Conservation (phyloP, 92 coral and sea anemone genomes). For the Anthopleura xanthogrammica region DNA sequence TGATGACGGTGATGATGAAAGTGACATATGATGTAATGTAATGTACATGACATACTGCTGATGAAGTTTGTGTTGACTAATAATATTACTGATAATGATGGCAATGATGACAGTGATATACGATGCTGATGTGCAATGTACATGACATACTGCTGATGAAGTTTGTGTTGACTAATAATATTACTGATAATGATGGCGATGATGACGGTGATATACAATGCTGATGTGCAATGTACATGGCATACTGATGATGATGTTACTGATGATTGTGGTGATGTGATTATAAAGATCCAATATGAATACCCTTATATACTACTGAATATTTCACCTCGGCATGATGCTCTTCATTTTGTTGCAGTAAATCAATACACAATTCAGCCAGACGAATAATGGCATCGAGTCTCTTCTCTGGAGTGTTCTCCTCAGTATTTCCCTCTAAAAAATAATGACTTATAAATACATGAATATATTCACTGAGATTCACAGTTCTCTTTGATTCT, state of each 20-base stretch:
- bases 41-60: not conserved
- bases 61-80: not conserved
- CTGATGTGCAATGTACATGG: not conserved
- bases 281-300: too few relatives aligned
- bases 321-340: constrained; percentile 87
- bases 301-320: too few relatives aligned
- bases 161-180: not conserved
- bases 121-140: not conserved
- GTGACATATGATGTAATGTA: not conserved
- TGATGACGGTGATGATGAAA: not conserved
- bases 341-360: constrained; percentile 95
- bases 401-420: constrained; percentile 62
- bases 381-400: constrained; percentile 76
- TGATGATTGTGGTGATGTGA: not conserved
- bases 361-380: constrained; percentile 91
- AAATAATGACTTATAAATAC: not conserved
- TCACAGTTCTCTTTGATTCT: too few relatives aligned
- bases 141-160: not conserved
- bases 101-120: not conserved
- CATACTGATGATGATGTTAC: not conserved
- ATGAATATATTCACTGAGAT: too few relatives aligned
- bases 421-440: constrained; percentile 64
- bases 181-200: not conserved
- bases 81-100: not conserved
- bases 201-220: not conserved